Percentiles rank a stretch among this genome's conserved stretches.
These are phyloP conservation scores for Meloidogyne hapla DNA, from an alignment of 1,140 invertebrate genomes.

Conservation along the genomic window DNA sequence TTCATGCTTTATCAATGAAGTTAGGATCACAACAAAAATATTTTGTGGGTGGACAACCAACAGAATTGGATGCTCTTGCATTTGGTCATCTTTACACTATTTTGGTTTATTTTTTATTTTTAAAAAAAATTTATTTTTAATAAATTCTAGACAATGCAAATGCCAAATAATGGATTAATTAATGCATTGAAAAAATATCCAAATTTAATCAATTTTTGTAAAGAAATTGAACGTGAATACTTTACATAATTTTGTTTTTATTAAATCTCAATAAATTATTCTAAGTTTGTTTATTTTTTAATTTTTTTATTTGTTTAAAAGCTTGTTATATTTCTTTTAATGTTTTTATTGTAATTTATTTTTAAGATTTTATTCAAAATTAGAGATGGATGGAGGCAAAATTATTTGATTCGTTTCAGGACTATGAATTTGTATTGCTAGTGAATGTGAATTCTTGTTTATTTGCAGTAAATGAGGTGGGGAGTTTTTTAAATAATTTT, in stretches of 20 bases:
- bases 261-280: background rate
- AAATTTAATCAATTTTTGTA: slow-evolving; percentile 75
- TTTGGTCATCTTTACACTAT: slow-evolving; percentile 94
- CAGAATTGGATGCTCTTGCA: slow-evolving; percentile 89
- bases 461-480: no score
- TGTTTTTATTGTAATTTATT: no score
- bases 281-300: background rate
- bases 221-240: slow-evolving; percentile 73
- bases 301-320: background rate
- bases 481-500: no score
- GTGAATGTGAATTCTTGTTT: no score
- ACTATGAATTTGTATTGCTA: no score
- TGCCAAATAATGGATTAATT: slow-evolving; percentile 76
- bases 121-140: background rate
- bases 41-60: slow-evolving; percentile 67
- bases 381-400: no score
- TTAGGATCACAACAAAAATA: slow-evolving; percentile 46
- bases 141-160: slow-evolving; percentile 58
- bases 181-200: slow-evolving; percentile 74
- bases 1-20: slow-evolving; percentile 52
- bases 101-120: slow-evolving; percentile 72
- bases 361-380: no score
- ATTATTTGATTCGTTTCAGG: no score
- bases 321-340: no score
- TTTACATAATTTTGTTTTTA: slow-evolving; percentile 4